Percentiles rank a stretch among this genome's conserved stretches.
Evolutionary conservation across 2,888 invertebrate genomes (phyloP).

Genomic region (Altica lythri): DNA sequence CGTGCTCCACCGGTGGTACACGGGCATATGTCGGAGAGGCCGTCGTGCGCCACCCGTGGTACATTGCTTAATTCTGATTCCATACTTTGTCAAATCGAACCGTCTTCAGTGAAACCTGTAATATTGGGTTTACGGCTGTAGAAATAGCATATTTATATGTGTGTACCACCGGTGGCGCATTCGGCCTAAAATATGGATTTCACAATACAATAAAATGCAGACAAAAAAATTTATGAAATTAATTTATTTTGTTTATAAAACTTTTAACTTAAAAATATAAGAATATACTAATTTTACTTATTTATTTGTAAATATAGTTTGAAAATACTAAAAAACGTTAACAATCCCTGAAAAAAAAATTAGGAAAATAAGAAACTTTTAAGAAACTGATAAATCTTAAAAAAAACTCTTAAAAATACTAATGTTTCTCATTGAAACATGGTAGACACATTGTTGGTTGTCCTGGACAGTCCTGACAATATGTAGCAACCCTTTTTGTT

Average conservation of each 20-base stretch:
- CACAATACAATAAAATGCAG: conserved; percentile 7
- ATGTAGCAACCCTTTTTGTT: not conserved
- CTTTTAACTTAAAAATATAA: conserved; percentile 8
- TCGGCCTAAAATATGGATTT: conserved; percentile 4
- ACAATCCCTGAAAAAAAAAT: too few species aligned
- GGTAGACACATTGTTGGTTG: not conserved
- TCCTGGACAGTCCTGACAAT: conserved; percentile 5
- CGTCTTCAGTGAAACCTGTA: too few species aligned
- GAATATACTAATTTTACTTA: too few species aligned
- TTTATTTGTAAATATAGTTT: too few species aligned
- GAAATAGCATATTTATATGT: conserved; percentile 6
- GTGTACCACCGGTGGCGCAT: conserved; percentile 9
- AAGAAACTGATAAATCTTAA: not conserved
- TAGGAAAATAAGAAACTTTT: conserved; percentile 1
- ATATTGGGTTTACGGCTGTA: conserved; percentile 9
- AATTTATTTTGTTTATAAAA: conserved; percentile 12
- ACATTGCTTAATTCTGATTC: too few species aligned
- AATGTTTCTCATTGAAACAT: not conserved
- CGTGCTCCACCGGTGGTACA: too few species aligned
- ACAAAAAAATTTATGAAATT: conserved; percentile 7
- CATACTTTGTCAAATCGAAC: too few species aligned
- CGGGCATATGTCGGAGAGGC: too few species aligned
- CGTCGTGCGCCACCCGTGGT: too few species aligned
- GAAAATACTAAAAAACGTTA: too few species aligned
- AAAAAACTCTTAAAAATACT: conserved; percentile 4